Conservation (phyloP, 1,140 invertebrate species). For the Drosophila trapezifrons region DNA sequence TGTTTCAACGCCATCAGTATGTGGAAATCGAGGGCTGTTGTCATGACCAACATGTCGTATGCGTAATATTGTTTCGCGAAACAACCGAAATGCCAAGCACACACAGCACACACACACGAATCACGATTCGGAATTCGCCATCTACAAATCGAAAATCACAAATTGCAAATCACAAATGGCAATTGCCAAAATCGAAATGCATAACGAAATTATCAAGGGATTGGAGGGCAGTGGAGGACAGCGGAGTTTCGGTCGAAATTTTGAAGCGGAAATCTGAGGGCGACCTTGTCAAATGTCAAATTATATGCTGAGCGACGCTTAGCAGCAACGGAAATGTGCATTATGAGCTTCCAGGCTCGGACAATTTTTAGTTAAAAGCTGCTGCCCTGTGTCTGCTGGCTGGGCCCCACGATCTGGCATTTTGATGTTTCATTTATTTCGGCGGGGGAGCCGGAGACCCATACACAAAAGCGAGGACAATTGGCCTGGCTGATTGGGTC, state of each 20-base stretch:
- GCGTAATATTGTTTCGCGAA: constrained; percentile 46
- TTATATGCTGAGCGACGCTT: constrained; percentile 74
- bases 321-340: constrained; percentile 70
- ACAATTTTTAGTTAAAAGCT: constrained; percentile 65
- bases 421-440: constrained; percentile 62
- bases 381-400: background rate
- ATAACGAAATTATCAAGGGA: constrained; percentile 67
- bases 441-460: background rate
- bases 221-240: too few species aligned
- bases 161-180: constrained; percentile 55
- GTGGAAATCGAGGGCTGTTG: background rate
- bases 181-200: constrained; percentile 76
- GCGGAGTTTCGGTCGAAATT: too few species aligned
- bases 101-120: constrained; percentile 24
- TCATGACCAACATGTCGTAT: constrained; percentile 47
- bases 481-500: constrained; percentile 56
- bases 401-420: constrained; percentile 5
- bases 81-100: constrained; percentile 32
- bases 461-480: constrained; percentile 32
- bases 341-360: constrained; percentile 53
- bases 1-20: constrained; percentile 13
- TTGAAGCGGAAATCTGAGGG: background rate
- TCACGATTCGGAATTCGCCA: constrained; percentile 34
- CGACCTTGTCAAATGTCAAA: constrained; percentile 77
- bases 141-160: constrained; percentile 57